Percentiles rank a stretch among this genome's conserved stretches.
Conservation (phyloP, 2,797 vertebrate species). For the Gymnothorax reevesii region DNA sequence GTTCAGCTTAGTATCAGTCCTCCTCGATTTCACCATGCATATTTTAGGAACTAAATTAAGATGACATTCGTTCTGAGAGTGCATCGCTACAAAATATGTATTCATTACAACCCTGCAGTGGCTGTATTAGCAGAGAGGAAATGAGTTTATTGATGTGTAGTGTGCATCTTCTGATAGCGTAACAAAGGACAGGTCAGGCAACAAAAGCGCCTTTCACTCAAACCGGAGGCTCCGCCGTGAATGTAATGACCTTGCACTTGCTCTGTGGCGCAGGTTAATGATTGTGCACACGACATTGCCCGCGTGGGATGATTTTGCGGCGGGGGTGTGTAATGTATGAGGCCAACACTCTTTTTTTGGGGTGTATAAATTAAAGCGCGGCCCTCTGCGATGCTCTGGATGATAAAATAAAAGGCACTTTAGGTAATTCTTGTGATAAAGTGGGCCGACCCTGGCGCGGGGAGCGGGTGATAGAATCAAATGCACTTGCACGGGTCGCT, state of each 20-base stretch:
- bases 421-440: constrained; percentile 95
- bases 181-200: constrained; percentile 62
- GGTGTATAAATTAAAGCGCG: constrained; percentile 91
- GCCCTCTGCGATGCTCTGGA: constrained; percentile 83
- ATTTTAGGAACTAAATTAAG: constrained; percentile 6
- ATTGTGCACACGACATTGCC: constrained; percentile 78
- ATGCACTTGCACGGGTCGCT: constrained; percentile 81
- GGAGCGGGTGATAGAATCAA: constrained; percentile 85
- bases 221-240: constrained; percentile 47
- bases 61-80: constrained; percentile 19
- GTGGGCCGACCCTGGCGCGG: constrained; percentile 77
- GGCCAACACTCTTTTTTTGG: constrained; percentile 78
- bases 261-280: constrained; percentile 70
- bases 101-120: constrained; percentile 39
- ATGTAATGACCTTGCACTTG: constrained; percentile 64
- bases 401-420: constrained; percentile 98
- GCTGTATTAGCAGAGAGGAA: constrained; percentile 49
- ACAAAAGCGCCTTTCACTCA: constrained; percentile 61
- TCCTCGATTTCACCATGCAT: constrained; percentile 1
- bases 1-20: background rate
- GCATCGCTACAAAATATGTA: constrained; percentile 43
- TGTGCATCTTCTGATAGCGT: constrained; percentile 55
- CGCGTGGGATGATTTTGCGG: constrained; percentile 77
- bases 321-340: constrained; percentile 82
- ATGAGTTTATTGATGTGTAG: constrained; percentile 64